phyloP scores from a whole-genome alignment of 2,888 invertebrate genomes.

The Melieria crassipennis region DNA sequence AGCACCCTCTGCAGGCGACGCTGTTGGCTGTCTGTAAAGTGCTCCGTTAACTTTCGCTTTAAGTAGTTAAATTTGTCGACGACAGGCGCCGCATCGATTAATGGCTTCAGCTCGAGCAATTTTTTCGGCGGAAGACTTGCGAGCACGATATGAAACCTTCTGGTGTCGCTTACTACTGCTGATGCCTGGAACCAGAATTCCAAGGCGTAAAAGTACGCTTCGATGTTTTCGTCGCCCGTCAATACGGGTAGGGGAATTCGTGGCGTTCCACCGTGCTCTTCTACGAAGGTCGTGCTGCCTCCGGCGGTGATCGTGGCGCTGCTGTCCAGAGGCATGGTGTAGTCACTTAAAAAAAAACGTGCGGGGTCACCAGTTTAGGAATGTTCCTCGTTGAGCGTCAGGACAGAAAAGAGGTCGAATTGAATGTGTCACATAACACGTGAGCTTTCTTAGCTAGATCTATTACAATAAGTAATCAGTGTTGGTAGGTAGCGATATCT shows the following conservation, averaged over 20 bases:
- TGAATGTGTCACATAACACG: too few relatives aligned
- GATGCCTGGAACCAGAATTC: conserved; percentile 23
- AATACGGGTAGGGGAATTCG: conserved; percentile 11
- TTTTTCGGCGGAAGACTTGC: conserved; percentile 14
- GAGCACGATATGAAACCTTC: conserved; percentile 18
- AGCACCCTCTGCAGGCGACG: conserved; percentile 16
- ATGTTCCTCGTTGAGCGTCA: too few relatives aligned
- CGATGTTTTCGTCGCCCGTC: conserved; percentile 12
- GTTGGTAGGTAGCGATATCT: too few relatives aligned
- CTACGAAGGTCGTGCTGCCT: too few relatives aligned
- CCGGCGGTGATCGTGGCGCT: too few relatives aligned
- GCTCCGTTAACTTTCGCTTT: conserved; percentile 12
- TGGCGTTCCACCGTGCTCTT: too few relatives aligned
- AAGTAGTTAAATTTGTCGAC: conserved; percentile 9
- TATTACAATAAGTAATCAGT: too few relatives aligned
- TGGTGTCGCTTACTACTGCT: neutral
- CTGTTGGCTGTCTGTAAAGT: conserved; percentile 20
- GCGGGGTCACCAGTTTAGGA: too few relatives aligned
- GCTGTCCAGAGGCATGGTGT: too few relatives aligned
- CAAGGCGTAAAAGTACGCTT: conserved; percentile 20
- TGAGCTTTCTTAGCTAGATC: too few relatives aligned
- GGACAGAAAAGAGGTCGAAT: too few relatives aligned
- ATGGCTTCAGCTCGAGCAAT: conserved; percentile 7
- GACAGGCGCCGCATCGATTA: conserved; percentile 12
- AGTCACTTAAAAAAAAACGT: too few relatives aligned